phyloP scores from a whole-genome alignment of 2,888 invertebrate species.

The Ommatoiulus sabulosus region DNA sequence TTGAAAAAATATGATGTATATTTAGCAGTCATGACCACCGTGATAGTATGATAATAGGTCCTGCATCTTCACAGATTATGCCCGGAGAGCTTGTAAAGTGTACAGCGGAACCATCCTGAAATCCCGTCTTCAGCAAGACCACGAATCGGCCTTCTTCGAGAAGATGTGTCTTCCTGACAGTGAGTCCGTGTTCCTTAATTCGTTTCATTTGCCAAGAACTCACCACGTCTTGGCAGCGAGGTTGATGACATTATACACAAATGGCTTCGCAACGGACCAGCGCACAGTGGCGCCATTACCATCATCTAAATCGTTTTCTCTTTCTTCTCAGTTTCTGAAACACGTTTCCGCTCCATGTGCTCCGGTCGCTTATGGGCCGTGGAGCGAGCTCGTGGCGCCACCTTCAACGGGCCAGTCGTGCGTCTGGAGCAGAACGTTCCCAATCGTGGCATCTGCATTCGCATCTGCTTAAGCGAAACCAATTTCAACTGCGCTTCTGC shows the following conservation, averaged over 20 bases:
- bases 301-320: background rate
- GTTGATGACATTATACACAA: background rate
- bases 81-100: conserved; percentile 45
- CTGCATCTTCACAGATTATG: conserved; percentile 47
- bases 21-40: no score
- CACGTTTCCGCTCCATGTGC: conserved; percentile 46
- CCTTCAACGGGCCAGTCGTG: conserved; percentile 39
- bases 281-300: background rate
- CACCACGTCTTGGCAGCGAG: no score
- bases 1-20: no score
- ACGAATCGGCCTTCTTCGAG: conserved; percentile 55
- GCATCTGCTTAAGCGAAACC: conserved; percentile 44
- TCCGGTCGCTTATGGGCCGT: conserved; percentile 48
- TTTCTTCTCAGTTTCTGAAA: conserved; percentile 24
- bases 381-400: conserved; percentile 37
- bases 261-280: background rate
- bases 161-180: conserved; percentile 57
- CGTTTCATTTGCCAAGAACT: background rate
- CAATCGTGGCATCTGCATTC: conserved; percentile 16
- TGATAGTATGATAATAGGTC: background rate
- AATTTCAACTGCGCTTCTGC: conserved; percentile 65
- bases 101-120: conserved; percentile 51
- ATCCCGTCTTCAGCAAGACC: background rate
- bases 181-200: conserved; percentile 38
- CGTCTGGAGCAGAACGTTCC: conserved; percentile 49